Percentiles rank a stretch among this genome's conserved stretches.
Evolutionary conservation across 92 coral and sea anemone genomes (phyloP).

Genomic region (Parazoanthus darwini): DNA sequence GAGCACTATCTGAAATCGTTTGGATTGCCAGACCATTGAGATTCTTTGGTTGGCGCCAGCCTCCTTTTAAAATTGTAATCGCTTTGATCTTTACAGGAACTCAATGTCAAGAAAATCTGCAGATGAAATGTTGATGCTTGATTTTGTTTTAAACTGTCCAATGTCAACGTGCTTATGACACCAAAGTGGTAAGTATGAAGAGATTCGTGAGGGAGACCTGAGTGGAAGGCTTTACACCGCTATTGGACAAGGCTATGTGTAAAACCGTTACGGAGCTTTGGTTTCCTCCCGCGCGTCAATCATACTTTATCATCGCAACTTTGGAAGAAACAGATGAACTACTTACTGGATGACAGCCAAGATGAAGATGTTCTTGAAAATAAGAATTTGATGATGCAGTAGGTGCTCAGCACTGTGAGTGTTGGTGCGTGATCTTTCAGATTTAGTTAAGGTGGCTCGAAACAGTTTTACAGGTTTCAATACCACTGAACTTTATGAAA

Average conservation of each 20-base stretch:
- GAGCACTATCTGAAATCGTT: too few relatives aligned
- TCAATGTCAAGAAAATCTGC: constrained; percentile 74
- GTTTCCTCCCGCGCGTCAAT: background rate
- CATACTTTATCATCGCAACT: background rate
- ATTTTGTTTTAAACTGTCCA: constrained; percentile 71
- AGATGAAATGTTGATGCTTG: constrained; percentile 71
- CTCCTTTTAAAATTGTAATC: background rate
- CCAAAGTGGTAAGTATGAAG: background rate
- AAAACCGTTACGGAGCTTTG: background rate
- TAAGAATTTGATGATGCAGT: background rate
- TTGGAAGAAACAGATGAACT: background rate
- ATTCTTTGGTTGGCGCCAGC: background rate
- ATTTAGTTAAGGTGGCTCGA: background rate
- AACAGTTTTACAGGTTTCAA: too few relatives aligned
- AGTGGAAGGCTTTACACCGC: background rate
- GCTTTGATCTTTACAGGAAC: constrained; percentile 53
- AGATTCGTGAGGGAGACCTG: background rate
- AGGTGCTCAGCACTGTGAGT: background rate
- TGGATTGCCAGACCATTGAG: too few relatives aligned
- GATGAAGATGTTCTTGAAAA: background rate
- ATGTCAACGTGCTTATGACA: constrained; percentile 81
- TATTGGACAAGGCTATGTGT: background rate
- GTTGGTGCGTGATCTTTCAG: background rate
- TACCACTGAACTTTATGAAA: too few relatives aligned
- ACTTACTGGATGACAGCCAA: background rate